A percentile compares a stretch with the other conserved stretches of the same genome.
These are phyloP conservation scores for Salmo trutta DNA, from an alignment of 2,797 vertebrate species.

Conservation along the genomic window DNA sequence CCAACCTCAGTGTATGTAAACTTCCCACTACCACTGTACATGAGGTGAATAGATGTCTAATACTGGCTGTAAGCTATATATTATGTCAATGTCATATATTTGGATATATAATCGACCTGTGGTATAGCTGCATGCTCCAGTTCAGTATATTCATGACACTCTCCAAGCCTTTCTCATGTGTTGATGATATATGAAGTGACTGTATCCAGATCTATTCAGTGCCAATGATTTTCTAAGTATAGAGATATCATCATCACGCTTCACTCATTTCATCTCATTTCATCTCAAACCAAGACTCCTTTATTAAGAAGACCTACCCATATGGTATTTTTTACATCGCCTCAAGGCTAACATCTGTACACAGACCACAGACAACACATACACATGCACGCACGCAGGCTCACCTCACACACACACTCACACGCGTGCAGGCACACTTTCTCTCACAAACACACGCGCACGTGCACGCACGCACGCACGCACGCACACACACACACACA, in stretches of 20 bases:
- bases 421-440: too few species aligned
- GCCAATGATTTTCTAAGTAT: neutral
- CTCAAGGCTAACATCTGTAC: slow-evolving; percentile 61
- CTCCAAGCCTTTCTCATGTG: neutral
- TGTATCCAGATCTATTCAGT: neutral
- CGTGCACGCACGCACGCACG: too few species aligned
- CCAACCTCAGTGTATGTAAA: too few species aligned
- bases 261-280: neutral
- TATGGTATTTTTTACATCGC: slow-evolving; percentile 55
- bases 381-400: too few species aligned
- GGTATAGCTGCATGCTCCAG: neutral
- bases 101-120: neutral
- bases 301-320: slow-evolving; percentile 36
- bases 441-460: neutral
- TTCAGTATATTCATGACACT: neutral
- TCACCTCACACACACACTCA: too few species aligned
- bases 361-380: slow-evolving; percentile 27
- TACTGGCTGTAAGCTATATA: neutral
- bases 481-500: too few species aligned
- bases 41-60: neutral
- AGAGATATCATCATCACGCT: neutral
- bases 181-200: neutral
- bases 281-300: neutral
- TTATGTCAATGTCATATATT: neutral
- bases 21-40: too few species aligned